Percentiles rank a stretch among this genome's conserved stretches.
Conservation (phyloP, 2,797 vertebrate species). For the Brachyrhaphis roseni region DNA sequence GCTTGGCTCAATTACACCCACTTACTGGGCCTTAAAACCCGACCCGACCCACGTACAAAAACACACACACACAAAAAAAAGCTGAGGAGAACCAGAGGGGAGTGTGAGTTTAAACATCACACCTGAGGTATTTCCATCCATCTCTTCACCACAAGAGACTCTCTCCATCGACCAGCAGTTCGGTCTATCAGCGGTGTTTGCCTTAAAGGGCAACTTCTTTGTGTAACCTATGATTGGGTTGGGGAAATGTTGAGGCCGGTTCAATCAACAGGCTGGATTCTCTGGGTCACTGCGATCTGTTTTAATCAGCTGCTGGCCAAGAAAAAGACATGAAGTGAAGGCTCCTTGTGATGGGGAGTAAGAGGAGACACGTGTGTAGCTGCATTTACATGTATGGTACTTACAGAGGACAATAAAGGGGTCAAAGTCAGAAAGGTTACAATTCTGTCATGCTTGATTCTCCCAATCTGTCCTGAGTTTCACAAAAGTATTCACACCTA, state of each 20-base stretch:
- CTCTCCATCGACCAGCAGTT: conserved; percentile 22
- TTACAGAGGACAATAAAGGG: conserved; percentile 50
- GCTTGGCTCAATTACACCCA: conserved; percentile 78
- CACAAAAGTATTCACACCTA: neutral
- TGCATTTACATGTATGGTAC: conserved; percentile 25
- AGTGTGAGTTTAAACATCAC: conserved; percentile 36
- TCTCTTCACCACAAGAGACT: conserved; percentile 22
- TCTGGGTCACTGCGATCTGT: conserved; percentile 44
- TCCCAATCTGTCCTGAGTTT: conserved; percentile 21
- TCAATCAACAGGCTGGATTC: conserved; percentile 48
- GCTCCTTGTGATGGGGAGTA: conserved; percentile 20
- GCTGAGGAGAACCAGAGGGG: conserved; percentile 30
- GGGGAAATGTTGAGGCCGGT: conserved; percentile 54
- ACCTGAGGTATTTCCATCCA: conserved; percentile 50
- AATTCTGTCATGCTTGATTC: conserved; percentile 52
- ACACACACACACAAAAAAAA: conserved; percentile 54
- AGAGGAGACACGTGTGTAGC: conserved; percentile 19
- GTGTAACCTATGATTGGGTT: conserved; percentile 63
- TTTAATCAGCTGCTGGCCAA: conserved; percentile 56
- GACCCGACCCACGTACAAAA: conserved; percentile 53
- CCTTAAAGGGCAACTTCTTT: conserved; percentile 55
- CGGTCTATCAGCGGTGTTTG: conserved; percentile 47
- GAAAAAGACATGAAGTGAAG: conserved; percentile 20
- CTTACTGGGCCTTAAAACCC: conserved; percentile 57
- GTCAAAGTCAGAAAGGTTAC: conserved; percentile 42